Percentiles rank a stretch among this genome's conserved stretches.
phyloP scores from a whole-genome alignment of 1,140 invertebrate species.

The Apocrypta bakeri region DNA sequence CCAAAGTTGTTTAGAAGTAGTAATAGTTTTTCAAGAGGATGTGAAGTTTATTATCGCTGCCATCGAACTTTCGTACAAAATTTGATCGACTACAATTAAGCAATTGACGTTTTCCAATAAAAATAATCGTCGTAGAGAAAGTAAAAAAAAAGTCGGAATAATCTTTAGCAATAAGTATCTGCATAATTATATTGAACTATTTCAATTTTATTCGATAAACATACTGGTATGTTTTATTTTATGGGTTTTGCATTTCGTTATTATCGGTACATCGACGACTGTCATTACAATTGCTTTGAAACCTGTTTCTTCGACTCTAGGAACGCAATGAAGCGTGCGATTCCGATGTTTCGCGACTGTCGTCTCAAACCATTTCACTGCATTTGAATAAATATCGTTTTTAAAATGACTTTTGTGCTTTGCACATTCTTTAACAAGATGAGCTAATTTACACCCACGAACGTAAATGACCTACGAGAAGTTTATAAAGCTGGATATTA shows the following conservation, averaged over 20 bases:
- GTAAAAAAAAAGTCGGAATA: not conserved
- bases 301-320: slow-evolving; percentile 86
- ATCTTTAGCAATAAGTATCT: not conserved
- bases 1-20: not conserved
- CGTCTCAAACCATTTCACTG: slow-evolving; percentile 91
- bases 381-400: no score
- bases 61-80: no score
- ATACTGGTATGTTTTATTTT: not conserved
- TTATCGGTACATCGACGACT: slow-evolving; percentile 89
- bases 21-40: no score
- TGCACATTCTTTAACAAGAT: slow-evolving; percentile 90
- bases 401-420: slow-evolving; percentile 88
- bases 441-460: slow-evolving; percentile 92
- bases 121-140: slow-evolving; percentile 70
- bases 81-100: no score
- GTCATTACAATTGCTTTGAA: slow-evolving; percentile 93
- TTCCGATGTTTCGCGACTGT: slow-evolving; percentile 90
- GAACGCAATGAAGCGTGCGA: slow-evolving; percentile 83
- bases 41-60: no score
- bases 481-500: no score
- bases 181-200: no score
- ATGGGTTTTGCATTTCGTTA: slow-evolving; percentile 71
- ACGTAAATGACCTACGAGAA: no score
- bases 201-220: slow-evolving; percentile 83
- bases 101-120: slow-evolving; percentile 46